phyloP scores from a whole-genome alignment of 2,888 invertebrate species.

The Agriopis leucophaearia region DNA sequence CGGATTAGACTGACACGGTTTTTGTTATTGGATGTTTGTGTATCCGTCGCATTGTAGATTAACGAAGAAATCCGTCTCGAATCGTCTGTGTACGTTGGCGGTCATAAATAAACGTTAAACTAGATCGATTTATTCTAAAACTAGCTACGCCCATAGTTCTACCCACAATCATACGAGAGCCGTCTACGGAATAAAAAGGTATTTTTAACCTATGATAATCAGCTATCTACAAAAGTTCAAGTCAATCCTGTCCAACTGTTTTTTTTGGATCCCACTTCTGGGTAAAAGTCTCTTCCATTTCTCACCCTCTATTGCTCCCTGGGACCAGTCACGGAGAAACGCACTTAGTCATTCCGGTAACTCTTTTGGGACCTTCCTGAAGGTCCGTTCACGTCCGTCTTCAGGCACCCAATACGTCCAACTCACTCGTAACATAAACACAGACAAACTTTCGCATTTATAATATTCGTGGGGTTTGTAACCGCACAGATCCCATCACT shows the following conservation, averaged over 20 bases:
- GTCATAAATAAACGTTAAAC: slow-evolving; percentile 21
- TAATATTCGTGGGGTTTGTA: neutral
- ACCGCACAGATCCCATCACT: slow-evolving; percentile 15
- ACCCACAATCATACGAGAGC: neutral
- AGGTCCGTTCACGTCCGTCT: no score
- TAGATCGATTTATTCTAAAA: slow-evolving; percentile 25
- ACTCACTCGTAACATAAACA: neutral
- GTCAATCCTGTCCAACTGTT: no score
- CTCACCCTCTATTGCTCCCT: no score
- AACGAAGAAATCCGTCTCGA: neutral
- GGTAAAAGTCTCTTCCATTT: no score
- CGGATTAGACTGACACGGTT: neutral
- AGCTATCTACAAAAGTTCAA: neutral
- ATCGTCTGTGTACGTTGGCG: neutral
- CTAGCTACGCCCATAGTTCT: neutral
- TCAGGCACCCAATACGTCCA: neutral
- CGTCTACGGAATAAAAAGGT: neutral
- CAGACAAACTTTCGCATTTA: neutral
- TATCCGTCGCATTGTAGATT: slow-evolving; percentile 1
- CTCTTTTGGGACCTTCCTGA: no score
- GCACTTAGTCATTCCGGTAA: no score
- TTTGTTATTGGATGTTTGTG: slow-evolving; percentile 3
- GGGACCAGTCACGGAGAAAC: no score
- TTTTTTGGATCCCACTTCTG: no score
- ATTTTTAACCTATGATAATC: neutral